These are phyloP conservation scores for Pseudomyrmex pallidus DNA, from an alignment of 1,140 invertebrate genomes.

Conservation along the genomic window DNA sequence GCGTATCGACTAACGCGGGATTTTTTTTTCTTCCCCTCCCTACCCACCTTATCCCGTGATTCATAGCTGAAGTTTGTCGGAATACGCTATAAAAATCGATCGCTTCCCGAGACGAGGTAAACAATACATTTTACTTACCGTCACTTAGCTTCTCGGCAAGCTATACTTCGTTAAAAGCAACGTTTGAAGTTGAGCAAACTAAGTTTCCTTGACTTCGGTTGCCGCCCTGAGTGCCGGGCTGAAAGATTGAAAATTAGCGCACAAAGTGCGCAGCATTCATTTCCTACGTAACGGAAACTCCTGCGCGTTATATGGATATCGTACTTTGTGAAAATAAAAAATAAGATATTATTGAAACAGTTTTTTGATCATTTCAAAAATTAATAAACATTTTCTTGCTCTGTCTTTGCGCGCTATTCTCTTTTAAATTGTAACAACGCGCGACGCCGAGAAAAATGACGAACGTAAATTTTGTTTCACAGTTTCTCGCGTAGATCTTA, in stretches of 20 bases:
- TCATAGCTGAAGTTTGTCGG: conserved; percentile 23
- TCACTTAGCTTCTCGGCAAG: conserved; percentile 36
- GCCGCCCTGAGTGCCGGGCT: conserved; percentile 17
- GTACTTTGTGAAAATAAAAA: conserved; percentile 32
- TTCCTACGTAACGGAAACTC: conserved; percentile 39
- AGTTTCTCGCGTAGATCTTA: not conserved
- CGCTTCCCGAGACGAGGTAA: not conserved
- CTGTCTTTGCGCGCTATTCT: not conserved
- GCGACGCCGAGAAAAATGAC: no score
- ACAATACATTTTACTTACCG: conserved; percentile 61
- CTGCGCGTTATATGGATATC: not conserved
- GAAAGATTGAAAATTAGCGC: conserved; percentile 58
- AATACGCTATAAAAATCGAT: conserved; percentile 48
- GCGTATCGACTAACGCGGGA: conserved; percentile 7
- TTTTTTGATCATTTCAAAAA: conserved; percentile 20
- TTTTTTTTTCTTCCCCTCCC: not conserved
- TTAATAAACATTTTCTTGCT: conserved; percentile 14
- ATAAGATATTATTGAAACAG: conserved; percentile 32
- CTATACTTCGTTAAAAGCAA: conserved; percentile 57
- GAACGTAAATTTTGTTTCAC: not conserved
- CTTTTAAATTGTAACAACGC: not conserved
- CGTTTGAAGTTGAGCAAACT: conserved; percentile 52
- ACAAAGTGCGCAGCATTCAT: conserved; percentile 26
- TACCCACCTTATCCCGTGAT: conserved; percentile 15
- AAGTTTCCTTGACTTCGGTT: conserved; percentile 44